phyloP scores from a whole-genome alignment of 2,888 invertebrate genomes.

The Chymomyza caudatula region DNA sequence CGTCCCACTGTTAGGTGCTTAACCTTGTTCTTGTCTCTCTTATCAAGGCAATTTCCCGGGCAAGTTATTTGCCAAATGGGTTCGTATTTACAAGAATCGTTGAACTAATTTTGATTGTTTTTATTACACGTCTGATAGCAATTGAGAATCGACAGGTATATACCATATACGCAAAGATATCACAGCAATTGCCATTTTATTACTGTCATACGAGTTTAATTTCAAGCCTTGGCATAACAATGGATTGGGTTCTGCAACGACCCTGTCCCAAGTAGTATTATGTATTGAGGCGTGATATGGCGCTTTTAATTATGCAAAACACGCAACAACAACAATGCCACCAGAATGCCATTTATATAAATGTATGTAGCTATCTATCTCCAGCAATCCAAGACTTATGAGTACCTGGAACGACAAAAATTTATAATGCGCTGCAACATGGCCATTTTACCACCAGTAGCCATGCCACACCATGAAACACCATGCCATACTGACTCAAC shows the following conservation, averaged over 20 bases:
- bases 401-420: background rate
- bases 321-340: conserved; percentile 21
- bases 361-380: too few relatives aligned
- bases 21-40: background rate
- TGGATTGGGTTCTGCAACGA: background rate
- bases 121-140: too few relatives aligned
- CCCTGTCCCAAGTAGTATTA: background rate
- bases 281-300: conserved; percentile 2
- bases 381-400: too few relatives aligned
- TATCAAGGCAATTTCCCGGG: background rate
- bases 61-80: background rate
- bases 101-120: background rate
- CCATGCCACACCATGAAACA: background rate
- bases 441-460: background rate
- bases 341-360: conserved; percentile 7
- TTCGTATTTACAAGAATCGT: background rate
- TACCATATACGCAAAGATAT: background rate
- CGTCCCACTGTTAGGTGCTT: background rate
- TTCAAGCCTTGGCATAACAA: background rate
- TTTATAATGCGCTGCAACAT: background rate
- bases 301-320: conserved; percentile 53
- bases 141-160: background rate
- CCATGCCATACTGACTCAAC: background rate
- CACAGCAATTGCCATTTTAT: background rate
- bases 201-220: background rate